Conservation (phyloP, 2,888 invertebrate genomes). For the Drosophila sordidapex region DNA sequence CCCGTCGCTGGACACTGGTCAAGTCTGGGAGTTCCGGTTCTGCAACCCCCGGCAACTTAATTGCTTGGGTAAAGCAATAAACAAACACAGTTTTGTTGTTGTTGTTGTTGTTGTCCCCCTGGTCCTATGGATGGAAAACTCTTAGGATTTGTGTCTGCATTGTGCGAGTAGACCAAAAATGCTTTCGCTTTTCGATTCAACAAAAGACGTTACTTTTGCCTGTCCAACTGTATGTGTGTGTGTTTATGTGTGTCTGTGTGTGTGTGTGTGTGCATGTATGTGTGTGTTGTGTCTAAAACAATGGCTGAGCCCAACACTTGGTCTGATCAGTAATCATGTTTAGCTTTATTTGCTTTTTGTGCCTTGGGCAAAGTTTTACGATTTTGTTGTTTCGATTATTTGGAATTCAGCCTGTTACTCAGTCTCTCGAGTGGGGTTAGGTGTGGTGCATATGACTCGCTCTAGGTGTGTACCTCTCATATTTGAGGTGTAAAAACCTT, state of each 20-base stretch:
- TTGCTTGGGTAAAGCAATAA: constrained; percentile 75
- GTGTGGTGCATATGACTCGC: constrained; percentile 39
- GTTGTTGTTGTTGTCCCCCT: constrained; percentile 1
- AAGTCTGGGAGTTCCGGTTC: constrained; percentile 42
- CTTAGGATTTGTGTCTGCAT: constrained; percentile 42
- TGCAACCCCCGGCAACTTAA: constrained; percentile 66
- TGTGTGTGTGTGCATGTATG: background rate
- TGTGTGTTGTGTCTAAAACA: constrained; percentile 34
- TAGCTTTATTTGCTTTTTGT: constrained; percentile 54
- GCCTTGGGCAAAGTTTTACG: constrained; percentile 41
- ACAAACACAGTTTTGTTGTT: constrained; percentile 66
- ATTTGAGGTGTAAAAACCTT: constrained; percentile 73
- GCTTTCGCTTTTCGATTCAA: constrained; percentile 67
- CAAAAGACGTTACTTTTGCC: constrained; percentile 74
- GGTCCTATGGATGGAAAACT: constrained; percentile 16
- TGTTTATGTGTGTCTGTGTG: constrained; percentile 13
- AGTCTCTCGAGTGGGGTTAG: constrained; percentile 45
- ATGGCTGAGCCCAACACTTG: constrained; percentile 61
- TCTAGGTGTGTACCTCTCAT: constrained; percentile 66
- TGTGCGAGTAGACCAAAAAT: constrained; percentile 66
- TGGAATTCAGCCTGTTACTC: constrained; percentile 25
- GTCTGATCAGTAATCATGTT: constrained; percentile 70
- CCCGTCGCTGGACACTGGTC: constrained; percentile 66
- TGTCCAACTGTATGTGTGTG: constrained; percentile 20
- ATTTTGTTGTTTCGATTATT: constrained; percentile 50